These are phyloP conservation scores for Sminthurinus aureus DNA, from an alignment of 2,888 invertebrate genomes.

Conservation along the genomic window DNA sequence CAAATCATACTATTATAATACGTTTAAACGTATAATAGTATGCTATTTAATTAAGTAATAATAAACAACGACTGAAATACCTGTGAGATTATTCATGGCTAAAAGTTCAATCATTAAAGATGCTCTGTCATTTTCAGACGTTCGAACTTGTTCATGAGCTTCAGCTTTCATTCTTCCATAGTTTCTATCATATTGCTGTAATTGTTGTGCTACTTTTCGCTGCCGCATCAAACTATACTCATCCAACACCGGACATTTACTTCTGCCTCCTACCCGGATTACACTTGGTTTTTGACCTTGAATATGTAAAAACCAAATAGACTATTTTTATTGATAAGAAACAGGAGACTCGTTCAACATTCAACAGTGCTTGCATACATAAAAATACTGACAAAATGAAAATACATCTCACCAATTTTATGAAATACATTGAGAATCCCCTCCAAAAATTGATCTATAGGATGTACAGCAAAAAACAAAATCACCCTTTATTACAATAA, in stretches of 20 bases:
- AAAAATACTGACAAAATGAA: too few species aligned
- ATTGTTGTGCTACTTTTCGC: constrained; percentile 23
- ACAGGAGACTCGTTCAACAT: too few species aligned
- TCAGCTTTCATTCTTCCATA: constrained; percentile 23
- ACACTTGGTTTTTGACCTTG: constrained; percentile 68
- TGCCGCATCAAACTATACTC: constrained; percentile 28
- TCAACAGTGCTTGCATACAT: too few species aligned
- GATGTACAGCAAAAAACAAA: background rate
- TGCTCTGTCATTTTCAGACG: constrained; percentile 39
- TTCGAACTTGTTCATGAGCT: constrained; percentile 35
- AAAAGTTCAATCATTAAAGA: constrained; percentile 44
- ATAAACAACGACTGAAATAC: constrained; percentile 21
- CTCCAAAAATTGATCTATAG: constrained; percentile 73
- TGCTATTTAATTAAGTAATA: background rate
- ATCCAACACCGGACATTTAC: constrained; percentile 69
- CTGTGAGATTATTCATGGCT: constrained; percentile 43
- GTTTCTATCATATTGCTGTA: constrained; percentile 26
- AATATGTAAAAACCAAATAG: too few species aligned
- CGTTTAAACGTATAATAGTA: background rate
- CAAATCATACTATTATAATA: too few species aligned
- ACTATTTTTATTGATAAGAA: too few species aligned
- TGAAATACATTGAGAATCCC: constrained; percentile 67
- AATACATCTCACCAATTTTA: constrained; percentile 2
- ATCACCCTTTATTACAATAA: background rate
- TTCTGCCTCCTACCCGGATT: constrained; percentile 75